These are phyloP conservation scores for Bettongia penicillata DNA, from an alignment of 2,113 vertebrate genomes.

Conservation along the genomic window DNA sequence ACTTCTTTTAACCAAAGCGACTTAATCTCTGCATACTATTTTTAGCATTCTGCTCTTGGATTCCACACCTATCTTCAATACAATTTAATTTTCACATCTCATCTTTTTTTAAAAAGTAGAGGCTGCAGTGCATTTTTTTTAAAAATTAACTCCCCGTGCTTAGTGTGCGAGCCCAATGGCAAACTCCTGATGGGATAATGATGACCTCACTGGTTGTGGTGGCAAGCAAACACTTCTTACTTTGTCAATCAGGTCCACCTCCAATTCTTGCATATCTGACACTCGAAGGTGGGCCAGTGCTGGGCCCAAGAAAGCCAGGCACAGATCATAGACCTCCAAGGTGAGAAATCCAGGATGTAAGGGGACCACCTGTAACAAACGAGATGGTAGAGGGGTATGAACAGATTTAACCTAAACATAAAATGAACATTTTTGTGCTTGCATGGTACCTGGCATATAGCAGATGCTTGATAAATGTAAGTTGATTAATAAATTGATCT, in stretches of 20 bases:
- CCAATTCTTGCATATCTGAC: conserved; percentile 81
- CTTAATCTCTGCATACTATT: not conserved
- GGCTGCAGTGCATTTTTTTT: not conserved
- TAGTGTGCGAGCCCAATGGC: not conserved
- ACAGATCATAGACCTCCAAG: conserved; percentile 82
- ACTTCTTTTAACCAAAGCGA: not conserved
- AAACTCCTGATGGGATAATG: not conserved
- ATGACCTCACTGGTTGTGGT: not conserved
- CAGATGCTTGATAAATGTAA: not conserved
- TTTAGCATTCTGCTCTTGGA: conserved; percentile 1
- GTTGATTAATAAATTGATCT: not conserved
- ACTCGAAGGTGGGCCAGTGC: conserved; percentile 72
- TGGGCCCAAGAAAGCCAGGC: conserved; percentile 78
- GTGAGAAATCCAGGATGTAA: conserved; percentile 75
- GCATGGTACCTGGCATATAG: not conserved
- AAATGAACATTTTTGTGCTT: not conserved
- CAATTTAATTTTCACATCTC: not conserved
- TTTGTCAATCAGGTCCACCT: conserved; percentile 83
- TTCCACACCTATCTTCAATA: not conserved
- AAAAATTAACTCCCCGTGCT: not conserved
- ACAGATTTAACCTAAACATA: not conserved
- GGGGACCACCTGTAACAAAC: conserved; percentile 78
- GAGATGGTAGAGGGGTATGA: conserved; percentile 8
- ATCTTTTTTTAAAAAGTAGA: not conserved
- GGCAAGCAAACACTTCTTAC: conserved; percentile 57